A percentile compares a stretch with the other conserved stretches of the same genome.
Conservation (phyloP, 37 sponge, comb jelly and placozoan genomes). For the Axinella damicornis region DNA sequence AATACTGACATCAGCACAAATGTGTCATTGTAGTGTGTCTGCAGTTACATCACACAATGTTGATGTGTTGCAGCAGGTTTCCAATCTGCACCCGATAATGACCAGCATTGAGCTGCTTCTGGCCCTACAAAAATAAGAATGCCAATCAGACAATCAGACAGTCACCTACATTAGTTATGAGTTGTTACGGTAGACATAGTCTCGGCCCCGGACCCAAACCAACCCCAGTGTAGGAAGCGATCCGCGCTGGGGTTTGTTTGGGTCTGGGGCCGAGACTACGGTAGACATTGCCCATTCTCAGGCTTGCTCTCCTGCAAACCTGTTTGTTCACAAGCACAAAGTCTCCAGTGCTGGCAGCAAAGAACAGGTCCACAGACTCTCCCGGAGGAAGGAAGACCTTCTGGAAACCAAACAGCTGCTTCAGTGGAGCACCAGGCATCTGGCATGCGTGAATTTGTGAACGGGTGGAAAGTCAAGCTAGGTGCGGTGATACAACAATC, state of each 20-base stretch:
- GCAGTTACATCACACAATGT: neutral
- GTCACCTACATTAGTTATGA: too few species aligned
- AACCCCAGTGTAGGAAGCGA: too few species aligned
- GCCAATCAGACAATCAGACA: too few species aligned
- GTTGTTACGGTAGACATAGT: too few species aligned
- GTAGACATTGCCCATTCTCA: neutral
- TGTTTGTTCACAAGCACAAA: constrained; percentile 54
- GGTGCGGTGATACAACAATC: too few species aligned
- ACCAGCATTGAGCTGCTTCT: constrained; percentile 29
- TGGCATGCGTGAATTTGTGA: neutral
- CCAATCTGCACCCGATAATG: constrained; percentile 42
- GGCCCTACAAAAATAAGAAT: constrained; percentile 15
- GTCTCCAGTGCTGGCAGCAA: constrained; percentile 46
- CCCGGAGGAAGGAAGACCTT: constrained; percentile 67
- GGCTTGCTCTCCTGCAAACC: constrained; percentile 31
- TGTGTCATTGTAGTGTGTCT: too few species aligned
- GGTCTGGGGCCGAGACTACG: too few species aligned
- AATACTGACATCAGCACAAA: too few species aligned
- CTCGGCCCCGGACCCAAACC: too few species aligned
- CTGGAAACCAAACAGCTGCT: constrained; percentile 78
- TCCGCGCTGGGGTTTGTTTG: too few species aligned
- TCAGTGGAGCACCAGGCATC: constrained; percentile 74
- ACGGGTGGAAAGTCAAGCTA: neutral
- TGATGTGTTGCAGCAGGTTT: constrained; percentile 20
- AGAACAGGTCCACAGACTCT: constrained; percentile 52